A percentile compares a stretch with the other conserved stretches of the same genome.
Evolutionary conservation across 2,888 invertebrate genomes (phyloP).

Genomic region (Trypoxylon attenuatum): DNA sequence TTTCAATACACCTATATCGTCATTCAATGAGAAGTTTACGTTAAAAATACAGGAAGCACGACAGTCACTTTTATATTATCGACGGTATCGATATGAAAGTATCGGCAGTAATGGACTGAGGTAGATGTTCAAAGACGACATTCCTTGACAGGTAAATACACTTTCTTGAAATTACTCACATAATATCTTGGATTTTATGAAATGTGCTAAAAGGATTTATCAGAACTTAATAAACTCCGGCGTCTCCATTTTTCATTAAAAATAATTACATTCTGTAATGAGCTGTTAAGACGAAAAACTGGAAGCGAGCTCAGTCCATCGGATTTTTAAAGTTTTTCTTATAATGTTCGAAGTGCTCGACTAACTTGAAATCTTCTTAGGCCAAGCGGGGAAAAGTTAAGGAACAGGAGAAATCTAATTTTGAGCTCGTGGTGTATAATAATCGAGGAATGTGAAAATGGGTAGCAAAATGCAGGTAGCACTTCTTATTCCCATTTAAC

Average conservation of each 20-base stretch:
- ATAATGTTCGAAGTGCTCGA: constrained; percentile 10
- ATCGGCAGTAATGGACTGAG: too few relatives aligned
- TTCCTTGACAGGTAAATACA: too few relatives aligned
- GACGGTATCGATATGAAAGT: too few relatives aligned
- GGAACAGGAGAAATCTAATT: constrained; percentile 22
- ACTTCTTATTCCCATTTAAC: not conserved
- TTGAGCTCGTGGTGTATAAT: constrained; percentile 10
- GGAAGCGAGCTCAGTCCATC: constrained; percentile 16
- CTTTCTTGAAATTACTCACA: not conserved
- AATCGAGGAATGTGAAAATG: constrained; percentile 18
- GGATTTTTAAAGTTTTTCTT: constrained; percentile 8
- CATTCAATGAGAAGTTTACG: too few relatives aligned
- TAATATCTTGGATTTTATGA: not conserved
- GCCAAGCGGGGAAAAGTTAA: constrained; percentile 20
- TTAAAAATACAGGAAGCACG: constrained; percentile 6
- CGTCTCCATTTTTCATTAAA: constrained; percentile 5
- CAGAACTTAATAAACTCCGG: not conserved
- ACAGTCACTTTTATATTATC: constrained; percentile 12
- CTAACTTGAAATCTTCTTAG: constrained; percentile 21
- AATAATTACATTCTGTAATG: constrained; percentile 7
- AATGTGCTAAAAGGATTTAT: not conserved
- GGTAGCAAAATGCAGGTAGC: not conserved
- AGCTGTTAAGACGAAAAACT: not conserved
- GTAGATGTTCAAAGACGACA: too few relatives aligned
- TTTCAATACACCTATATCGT: too few relatives aligned